A percentile compares a stretch with the other conserved stretches of the same genome.
Evolutionary conservation across 2,113 vertebrate genomes (phyloP).

Genomic region (Gasterosteus nipponicus): DNA sequence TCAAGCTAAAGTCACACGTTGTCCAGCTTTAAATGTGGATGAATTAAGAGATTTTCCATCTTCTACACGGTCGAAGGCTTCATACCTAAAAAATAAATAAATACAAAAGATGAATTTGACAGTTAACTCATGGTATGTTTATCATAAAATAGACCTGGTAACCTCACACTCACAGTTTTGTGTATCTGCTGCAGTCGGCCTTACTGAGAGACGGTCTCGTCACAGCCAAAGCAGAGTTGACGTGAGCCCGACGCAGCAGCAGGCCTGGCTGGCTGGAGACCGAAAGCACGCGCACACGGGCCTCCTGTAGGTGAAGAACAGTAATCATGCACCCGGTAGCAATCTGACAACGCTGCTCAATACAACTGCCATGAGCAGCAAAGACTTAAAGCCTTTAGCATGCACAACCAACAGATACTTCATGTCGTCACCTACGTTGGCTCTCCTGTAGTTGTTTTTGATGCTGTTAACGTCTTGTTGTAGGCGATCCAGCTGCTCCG

Average conservation of each 20-base stretch:
- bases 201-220: constrained; percentile 88
- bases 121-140: neutral
- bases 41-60: constrained; percentile 79
- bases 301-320: constrained; percentile 28
- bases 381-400: neutral
- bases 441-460: constrained; percentile 85
- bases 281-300: constrained; percentile 57
- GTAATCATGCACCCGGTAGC: neutral
- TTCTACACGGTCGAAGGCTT: constrained; percentile 84
- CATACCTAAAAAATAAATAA: constrained; percentile 82
- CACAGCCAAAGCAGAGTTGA: constrained; percentile 83
- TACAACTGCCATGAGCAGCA: neutral
- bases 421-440: constrained; percentile 76
- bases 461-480: constrained; percentile 82
- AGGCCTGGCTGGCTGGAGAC: constrained; percentile 75
- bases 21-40: constrained; percentile 84
- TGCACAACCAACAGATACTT: neutral
- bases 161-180: constrained; percentile 86
- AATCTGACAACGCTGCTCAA: neutral
- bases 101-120: neutral
- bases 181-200: constrained; percentile 89
- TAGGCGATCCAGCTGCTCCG: constrained; percentile 85
- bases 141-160: neutral
- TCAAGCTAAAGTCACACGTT: constrained; percentile 92
- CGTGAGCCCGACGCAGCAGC: constrained; percentile 83